Conservation (phyloP, 2,888 invertebrate species). For the Tetranychus piercei region DNA sequence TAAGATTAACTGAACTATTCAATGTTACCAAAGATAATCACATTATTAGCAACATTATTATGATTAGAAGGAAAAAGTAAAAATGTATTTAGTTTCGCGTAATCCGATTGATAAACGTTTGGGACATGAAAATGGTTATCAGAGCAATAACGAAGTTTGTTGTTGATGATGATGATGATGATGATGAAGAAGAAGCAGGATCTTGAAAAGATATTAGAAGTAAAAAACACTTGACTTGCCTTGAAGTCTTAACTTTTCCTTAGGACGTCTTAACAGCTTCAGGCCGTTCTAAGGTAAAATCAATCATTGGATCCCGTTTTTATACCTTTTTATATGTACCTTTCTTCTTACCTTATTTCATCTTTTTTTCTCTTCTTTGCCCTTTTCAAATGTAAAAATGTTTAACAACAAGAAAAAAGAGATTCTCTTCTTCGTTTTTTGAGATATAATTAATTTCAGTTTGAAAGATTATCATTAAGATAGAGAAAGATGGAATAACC, state of each 20-base stretch:
- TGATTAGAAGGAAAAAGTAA: neutral
- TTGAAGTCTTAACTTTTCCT: neutral
- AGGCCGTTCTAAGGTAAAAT: conserved; percentile 1
- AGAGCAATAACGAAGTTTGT: neutral
- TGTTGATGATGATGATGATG: neutral
- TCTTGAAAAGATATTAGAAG: neutral
- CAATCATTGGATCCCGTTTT: neutral
- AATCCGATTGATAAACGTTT: neutral
- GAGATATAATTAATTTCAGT: conserved; percentile 1
- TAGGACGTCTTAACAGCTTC: neutral
- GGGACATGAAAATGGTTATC: neutral
- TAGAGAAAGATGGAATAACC: neutral
- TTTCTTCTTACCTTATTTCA: too few species aligned
- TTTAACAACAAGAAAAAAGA: neutral
- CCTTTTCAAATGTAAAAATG: neutral
- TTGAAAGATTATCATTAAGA: neutral
- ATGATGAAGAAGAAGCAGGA: neutral
- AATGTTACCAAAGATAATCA: too few species aligned
- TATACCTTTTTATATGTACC: neutral
- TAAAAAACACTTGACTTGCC: neutral
- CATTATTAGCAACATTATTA: too few species aligned
- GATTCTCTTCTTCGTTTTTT: neutral
- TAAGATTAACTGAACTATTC: too few species aligned
- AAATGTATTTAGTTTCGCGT: neutral
- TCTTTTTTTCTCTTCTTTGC: neutral